phyloP scores from a whole-genome alignment of 2,797 vertebrate species.

The Falco peregrinus region DNA sequence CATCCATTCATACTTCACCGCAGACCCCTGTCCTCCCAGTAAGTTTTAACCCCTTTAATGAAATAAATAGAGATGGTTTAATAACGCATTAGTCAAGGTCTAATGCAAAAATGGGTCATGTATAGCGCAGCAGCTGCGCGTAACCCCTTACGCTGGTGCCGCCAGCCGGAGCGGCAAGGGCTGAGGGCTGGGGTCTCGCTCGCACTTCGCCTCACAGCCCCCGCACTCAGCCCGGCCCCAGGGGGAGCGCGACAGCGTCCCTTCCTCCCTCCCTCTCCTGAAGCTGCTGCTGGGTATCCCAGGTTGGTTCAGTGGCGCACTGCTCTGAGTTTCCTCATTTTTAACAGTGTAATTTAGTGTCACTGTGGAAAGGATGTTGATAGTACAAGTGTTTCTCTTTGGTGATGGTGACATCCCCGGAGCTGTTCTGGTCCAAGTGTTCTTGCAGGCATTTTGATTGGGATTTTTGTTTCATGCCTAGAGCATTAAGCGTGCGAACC shows the following conservation, averaged over 20 bases:
- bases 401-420: not conserved
- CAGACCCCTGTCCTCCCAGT: not conserved
- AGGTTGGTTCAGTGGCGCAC: not conserved
- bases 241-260: rapidly evolving
- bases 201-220: not conserved
- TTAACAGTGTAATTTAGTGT: not conserved
- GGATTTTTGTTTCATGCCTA: not conserved
- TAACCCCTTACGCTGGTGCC: not conserved
- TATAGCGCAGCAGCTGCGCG: not conserved
- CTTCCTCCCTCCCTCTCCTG: rapidly evolving
- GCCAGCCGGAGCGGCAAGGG: rapidly evolving
- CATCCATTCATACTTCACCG: not conserved
- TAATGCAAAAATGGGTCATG: rapidly evolving
- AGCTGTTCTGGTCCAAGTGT: not conserved
- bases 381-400: not conserved
- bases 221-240: no score
- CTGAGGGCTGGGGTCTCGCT: not conserved
- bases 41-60: not conserved
- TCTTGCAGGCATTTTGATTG: not conserved
- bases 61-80: not conserved
- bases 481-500: not conserved
- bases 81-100: rapidly evolving
- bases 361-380: conserved; percentile 1
- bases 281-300: not conserved
- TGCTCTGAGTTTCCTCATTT: not conserved